Conservation (phyloP, 2,113 vertebrate genomes). For the Lagenorhynchus albirostris region DNA sequence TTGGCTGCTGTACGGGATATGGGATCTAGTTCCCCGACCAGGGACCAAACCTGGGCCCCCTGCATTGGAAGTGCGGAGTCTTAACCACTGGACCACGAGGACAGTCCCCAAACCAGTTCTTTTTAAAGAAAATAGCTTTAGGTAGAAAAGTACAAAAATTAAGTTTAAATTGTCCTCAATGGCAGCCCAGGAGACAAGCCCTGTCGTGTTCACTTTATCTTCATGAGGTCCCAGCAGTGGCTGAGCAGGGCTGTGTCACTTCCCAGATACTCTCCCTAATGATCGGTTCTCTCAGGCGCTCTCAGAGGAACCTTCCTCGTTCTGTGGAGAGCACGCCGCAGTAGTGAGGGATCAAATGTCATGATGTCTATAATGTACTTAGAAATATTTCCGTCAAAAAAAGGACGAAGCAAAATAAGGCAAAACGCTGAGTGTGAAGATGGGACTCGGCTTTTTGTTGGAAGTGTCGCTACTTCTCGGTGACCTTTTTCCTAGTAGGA, state of each 20-base stretch:
- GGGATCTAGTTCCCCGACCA: too few species aligned
- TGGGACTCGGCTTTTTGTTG: accelerated
- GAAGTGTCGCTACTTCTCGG: neutral
- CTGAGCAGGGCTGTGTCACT: accelerated
- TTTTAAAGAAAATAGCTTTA: neutral
- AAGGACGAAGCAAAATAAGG: neutral
- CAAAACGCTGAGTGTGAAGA: too few species aligned
- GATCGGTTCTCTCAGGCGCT: too few species aligned
- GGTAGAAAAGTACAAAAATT: neutral
- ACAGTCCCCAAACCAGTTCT: neutral
- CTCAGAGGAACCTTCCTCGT: accelerated
- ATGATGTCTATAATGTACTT: neutral
- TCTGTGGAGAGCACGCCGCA: neutral
- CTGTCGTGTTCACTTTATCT: neutral
- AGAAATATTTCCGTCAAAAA: neutral
- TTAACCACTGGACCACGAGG: too few species aligned
- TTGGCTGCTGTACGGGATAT: too few species aligned
- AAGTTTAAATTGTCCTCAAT: neutral
- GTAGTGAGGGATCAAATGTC: accelerated
- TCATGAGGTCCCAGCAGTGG: neutral
- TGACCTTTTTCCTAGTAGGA: neutral
- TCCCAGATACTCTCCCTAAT: too few species aligned
- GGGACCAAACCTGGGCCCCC: too few species aligned
- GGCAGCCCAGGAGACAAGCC: neutral
- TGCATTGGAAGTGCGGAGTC: too few species aligned